Evolutionary conservation across 2,797 vertebrate genomes (phyloP).

Genomic region (Enoplosus armatus): DNA sequence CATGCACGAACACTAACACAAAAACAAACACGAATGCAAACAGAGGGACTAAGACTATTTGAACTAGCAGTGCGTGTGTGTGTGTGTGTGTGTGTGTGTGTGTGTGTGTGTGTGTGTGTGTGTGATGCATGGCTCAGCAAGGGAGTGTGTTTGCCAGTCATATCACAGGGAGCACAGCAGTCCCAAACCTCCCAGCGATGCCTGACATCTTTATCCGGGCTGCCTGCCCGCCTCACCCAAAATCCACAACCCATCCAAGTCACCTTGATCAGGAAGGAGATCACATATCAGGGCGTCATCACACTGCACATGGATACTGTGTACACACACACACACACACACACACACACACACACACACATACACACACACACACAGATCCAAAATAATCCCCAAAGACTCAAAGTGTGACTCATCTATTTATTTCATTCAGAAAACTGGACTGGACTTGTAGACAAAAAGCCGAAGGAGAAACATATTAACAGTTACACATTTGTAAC

Average conservation of each 20-base stretch:
- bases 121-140: constrained; percentile 26
- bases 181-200: constrained; percentile 57
- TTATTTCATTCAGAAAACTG: constrained; percentile 11
- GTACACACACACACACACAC: constrained; percentile 18
- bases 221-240: constrained; percentile 43
- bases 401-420: constrained; percentile 20
- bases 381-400: constrained; percentile 7
- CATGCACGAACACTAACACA: constrained; percentile 28
- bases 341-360: constrained; percentile 26
- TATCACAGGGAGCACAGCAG: constrained; percentile 61
- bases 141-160: constrained; percentile 48
- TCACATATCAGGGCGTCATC: constrained; percentile 43
- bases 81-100: constrained; percentile 20
- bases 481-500: constrained; percentile 7
- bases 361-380: constrained; percentile 19
- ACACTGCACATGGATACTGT: constrained; percentile 2
- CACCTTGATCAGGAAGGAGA: constrained; percentile 58
- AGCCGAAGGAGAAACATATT: neutral
- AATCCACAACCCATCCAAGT: constrained; percentile 44
- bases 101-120: constrained; percentile 14
- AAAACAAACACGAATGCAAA: constrained; percentile 43
- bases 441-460: neutral
- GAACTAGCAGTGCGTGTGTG: constrained; percentile 21
- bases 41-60: constrained; percentile 39
- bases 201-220: constrained; percentile 65